phyloP scores from a whole-genome alignment of 2,888 invertebrate species.

The Drosophila putrida region DNA sequence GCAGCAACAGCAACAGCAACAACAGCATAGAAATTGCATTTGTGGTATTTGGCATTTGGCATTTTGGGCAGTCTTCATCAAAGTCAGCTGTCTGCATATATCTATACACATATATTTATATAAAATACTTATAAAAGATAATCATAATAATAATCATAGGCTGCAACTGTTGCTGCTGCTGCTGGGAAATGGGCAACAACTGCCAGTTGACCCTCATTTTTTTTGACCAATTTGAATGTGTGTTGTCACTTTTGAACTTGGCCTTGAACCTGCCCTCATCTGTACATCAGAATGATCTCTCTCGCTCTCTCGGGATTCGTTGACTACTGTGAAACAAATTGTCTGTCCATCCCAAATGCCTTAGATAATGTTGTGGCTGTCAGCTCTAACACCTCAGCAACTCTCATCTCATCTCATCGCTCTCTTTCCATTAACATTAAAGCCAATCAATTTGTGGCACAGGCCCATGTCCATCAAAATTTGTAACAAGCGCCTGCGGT shows the following conservation, averaged over 20 bases:
- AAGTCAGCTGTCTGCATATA: constrained; percentile 44
- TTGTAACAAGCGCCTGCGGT: constrained; percentile 77
- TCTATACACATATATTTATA: constrained; percentile 4
- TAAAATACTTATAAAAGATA: constrained; percentile 18
- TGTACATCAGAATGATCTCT: constrained; percentile 2
- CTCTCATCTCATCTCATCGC: constrained; percentile 6
- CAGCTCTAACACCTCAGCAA: constrained; percentile 33
- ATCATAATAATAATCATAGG: constrained; percentile 33
- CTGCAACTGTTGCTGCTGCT: constrained; percentile 3
- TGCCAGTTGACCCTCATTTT: constrained; percentile 21
- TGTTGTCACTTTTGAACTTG: constrained; percentile 59
- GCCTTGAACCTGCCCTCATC: constrained; percentile 57
- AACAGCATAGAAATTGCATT: constrained; percentile 56
- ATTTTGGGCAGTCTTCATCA: constrained; percentile 59
- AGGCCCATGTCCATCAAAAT: constrained; percentile 76
- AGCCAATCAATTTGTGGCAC: constrained; percentile 77
- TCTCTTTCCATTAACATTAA: constrained; percentile 73
- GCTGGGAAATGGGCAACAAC: constrained; percentile 3
- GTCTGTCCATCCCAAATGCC: constrained; percentile 60
- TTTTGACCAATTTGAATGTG: constrained; percentile 32
- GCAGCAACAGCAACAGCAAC: constrained; percentile 34
- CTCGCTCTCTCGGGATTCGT: neutral
- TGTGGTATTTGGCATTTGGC: constrained; percentile 58
- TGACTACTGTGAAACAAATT: constrained; percentile 66
- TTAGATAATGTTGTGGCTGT: constrained; percentile 69